Evolutionary conservation across 2,113 vertebrate species (phyloP).

Genomic region (Cyrtonyx montezumae): DNA sequence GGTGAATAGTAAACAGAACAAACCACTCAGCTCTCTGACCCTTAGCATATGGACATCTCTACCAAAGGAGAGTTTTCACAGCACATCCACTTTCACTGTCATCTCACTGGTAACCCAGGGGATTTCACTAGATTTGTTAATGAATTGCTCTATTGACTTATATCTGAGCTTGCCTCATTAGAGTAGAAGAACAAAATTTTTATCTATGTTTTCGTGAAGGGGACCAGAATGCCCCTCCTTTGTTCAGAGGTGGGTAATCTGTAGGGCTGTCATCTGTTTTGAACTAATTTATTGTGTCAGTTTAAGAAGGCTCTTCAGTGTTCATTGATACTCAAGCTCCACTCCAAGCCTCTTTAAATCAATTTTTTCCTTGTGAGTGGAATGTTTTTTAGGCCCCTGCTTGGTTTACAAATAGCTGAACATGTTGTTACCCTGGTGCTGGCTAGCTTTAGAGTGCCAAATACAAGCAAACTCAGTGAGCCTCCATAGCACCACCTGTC

Average conservation of each 20-base stretch:
- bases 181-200: slow-evolving; percentile 90
- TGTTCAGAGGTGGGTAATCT: slow-evolving; percentile 89
- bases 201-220: slow-evolving; percentile 81
- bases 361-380: slow-evolving; percentile 85
- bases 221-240: slow-evolving; percentile 83
- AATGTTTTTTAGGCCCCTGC: slow-evolving; percentile 87
- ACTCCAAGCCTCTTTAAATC: slow-evolving; percentile 83
- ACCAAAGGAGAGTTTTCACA: slow-evolving; percentile 91
- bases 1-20: slow-evolving; percentile 92
- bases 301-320: slow-evolving; percentile 87
- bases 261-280: slow-evolving; percentile 87
- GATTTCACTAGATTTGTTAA: slow-evolving; percentile 99
- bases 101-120: slow-evolving; percentile 87
- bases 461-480: slow-evolving; percentile 81
- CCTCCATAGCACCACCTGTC: slow-evolving; percentile 86
- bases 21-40: slow-evolving; percentile 93
- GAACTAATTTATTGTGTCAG: slow-evolving; percentile 93
- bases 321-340: slow-evolving; percentile 85
- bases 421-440: slow-evolving; percentile 86
- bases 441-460: slow-evolving; percentile 78
- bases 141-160: slow-evolving; percentile 99
- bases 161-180: slow-evolving; percentile 96
- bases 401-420: slow-evolving; percentile 92
- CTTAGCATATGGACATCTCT: slow-evolving; percentile 94
- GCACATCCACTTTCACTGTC: slow-evolving; percentile 81